Evolutionary conservation across 2,888 invertebrate genomes (phyloP).

Genomic region (Neria commutata): DNA sequence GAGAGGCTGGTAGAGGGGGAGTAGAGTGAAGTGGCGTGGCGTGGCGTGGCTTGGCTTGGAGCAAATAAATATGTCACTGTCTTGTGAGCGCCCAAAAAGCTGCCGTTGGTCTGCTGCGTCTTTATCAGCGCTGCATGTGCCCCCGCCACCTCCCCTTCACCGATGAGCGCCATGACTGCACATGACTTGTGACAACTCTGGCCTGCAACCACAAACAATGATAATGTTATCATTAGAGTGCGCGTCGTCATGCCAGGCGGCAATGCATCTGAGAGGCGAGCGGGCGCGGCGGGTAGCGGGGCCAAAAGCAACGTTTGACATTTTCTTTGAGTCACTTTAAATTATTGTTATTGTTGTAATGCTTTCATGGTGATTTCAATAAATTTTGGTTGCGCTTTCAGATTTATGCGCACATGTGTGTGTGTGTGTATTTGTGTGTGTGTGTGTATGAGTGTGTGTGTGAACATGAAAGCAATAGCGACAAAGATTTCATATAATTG

Average conservation of each 20-base stretch:
- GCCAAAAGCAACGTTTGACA: neutral
- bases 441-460: too few relatives aligned
- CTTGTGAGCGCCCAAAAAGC: too few relatives aligned
- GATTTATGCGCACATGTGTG: constrained; percentile 3
- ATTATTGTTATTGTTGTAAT: constrained; percentile 18
- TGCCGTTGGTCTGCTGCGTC: neutral
- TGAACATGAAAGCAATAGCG: too few relatives aligned
- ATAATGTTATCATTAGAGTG: constrained; percentile 12
- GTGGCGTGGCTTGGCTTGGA: neutral
- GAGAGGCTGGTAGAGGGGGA: neutral
- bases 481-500: constrained; percentile 2
- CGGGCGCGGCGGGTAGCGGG: too few relatives aligned
- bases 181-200: neutral
- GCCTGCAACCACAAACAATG: neutral
- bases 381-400: constrained; percentile 12
- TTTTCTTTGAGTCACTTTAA: constrained; percentile 3
- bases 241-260: neutral
- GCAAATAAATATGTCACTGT: neutral
- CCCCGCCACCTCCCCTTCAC: neutral
- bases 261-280: too few relatives aligned
- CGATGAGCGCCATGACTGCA: too few relatives aligned
- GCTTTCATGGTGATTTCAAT: constrained; percentile 15
- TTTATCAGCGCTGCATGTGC: neutral
- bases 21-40: constrained; percentile 19
- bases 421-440: too few relatives aligned